A percentile compares a stretch with the other conserved stretches of the same genome.
Conservation (phyloP, 2,113 vertebrate genomes). For the Paraplagusia blochii region DNA sequence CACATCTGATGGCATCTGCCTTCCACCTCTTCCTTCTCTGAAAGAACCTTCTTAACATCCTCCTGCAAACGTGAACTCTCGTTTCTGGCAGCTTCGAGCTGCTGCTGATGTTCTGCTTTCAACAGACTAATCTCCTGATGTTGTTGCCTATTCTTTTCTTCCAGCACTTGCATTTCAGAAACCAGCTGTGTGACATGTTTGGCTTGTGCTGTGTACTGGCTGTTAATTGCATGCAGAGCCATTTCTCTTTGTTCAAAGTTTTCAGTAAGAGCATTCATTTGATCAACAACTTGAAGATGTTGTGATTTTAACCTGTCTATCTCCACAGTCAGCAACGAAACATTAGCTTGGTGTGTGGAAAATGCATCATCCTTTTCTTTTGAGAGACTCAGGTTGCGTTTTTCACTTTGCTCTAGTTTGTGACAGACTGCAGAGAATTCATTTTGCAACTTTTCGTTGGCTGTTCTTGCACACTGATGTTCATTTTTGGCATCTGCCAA, state of each 20-base stretch:
- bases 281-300: constrained; percentile 72
- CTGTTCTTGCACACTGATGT: constrained; percentile 51
- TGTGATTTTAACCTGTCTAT: constrained; percentile 74
- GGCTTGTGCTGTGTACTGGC: constrained; percentile 73
- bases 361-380: constrained; percentile 74
- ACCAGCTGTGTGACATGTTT: constrained; percentile 66
- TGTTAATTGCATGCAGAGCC: constrained; percentile 75
- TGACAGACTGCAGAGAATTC: constrained; percentile 59
- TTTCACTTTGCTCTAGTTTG: constrained; percentile 58
- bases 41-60: constrained; percentile 58
- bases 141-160: constrained; percentile 71
- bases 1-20: constrained; percentile 46
- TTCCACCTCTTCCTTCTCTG: constrained; percentile 73
- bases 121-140: constrained; percentile 33
- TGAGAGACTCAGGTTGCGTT: constrained; percentile 56
- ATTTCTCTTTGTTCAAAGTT: constrained; percentile 77
- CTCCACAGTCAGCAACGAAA: constrained; percentile 69
- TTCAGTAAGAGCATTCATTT: constrained; percentile 67
- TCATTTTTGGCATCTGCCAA: constrained; percentile 55
- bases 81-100: constrained; percentile 56
- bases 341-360: constrained; percentile 56
- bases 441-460: constrained; percentile 49
- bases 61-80: constrained; percentile 71
- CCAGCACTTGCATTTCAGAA: constrained; percentile 68
- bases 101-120: constrained; percentile 57